Conservation (phyloP, 2,888 invertebrate genomes). For the Athalia circularis region DNA sequence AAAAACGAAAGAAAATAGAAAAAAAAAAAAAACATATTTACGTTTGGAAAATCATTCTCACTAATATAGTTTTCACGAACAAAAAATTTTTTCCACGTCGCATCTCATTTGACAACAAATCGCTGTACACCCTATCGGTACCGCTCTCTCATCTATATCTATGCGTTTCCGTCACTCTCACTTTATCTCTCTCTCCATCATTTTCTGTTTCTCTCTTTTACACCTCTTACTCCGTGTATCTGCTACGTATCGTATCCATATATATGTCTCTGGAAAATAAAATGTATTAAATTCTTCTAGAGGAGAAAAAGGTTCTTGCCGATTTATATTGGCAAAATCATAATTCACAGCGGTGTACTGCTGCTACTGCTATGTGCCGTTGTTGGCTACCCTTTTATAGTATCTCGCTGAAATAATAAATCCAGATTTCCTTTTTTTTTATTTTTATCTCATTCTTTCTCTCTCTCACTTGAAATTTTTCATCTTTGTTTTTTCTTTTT, state of each 20-base stretch:
- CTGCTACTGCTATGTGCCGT: not conserved
- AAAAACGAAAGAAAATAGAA: no score
- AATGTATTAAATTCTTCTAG: slow-evolving; percentile 30
- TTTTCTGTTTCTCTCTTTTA: not conserved
- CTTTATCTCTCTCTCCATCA: not conserved
- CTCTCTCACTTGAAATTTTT: slow-evolving; percentile 18
- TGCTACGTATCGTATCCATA: not conserved
- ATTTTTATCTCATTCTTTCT: not conserved
- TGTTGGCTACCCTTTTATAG: not conserved
- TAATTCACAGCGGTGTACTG: slow-evolving; percentile 19
- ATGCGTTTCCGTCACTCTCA: slow-evolving; percentile 5
- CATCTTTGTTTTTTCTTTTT: slow-evolving; percentile 25
- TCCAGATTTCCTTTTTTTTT: slow-evolving; percentile 47
- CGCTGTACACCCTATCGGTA: no score
- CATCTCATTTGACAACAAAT: no score
- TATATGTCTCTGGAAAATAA: slow-evolving; percentile 16
- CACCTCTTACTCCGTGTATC: not conserved
- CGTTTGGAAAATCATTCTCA: not conserved
- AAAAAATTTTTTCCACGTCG: not conserved
- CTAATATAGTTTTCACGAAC: not conserved
- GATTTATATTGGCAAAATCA: slow-evolving; percentile 39
- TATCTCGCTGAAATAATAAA: not conserved
- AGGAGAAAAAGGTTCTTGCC: not conserved
- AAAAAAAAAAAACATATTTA: not conserved
- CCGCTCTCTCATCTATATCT: not conserved